Base-by-base conservation (phyloP, 2,888 invertebrate genomes). In the Ormyrus rosae region DNA sequence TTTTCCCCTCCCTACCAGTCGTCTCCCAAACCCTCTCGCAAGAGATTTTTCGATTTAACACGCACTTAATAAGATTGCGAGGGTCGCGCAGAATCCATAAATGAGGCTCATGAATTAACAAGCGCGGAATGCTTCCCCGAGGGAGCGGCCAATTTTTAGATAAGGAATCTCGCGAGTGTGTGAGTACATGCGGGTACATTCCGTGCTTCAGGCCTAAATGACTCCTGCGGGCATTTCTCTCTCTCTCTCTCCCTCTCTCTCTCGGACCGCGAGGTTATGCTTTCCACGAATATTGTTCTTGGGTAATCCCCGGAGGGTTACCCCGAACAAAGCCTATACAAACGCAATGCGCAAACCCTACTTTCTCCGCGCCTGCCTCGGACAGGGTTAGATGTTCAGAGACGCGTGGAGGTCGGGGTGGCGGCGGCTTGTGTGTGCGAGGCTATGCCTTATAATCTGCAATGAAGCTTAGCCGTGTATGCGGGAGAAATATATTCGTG, bases 261-360 rank as follows among this genome's bases (percentile, higher is more conserved):
- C 45, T 75, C 60, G 73, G 45, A 60, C 69, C 74, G 48, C 19
- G 69, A 73, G 46, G 69, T 73, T 69, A 72, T 81, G 82, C 84
- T 83, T 84, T 86, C 84, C 85, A 83, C 83, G 88, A 87, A 88
- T 87, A 87, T 88, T 87, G 87, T 87, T 87, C 87, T 87, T 87
- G 85, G 65, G 84, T 85, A 86, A 88, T 86, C 85, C 86, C 85
- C 81, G 74, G 84, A 81, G 85, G 84, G 83, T 83, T 73, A 83
- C 81, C 53, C 71, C 56, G n/a, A 69, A 77, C 67, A 77, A 81
- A 73, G 73, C 77, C 63, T 81, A n/a, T 69, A 73, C 76, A 74
- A 77, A 80, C 76, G 81, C 74, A 55, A 71, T 58, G 55, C 64
- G 53, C 75, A 69, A 68, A 53, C 65, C 71, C 74, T 71, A 19